phyloP scores from a whole-genome alignment of 2,113 vertebrate genomes.

The Calidris pygmaea region DNA sequence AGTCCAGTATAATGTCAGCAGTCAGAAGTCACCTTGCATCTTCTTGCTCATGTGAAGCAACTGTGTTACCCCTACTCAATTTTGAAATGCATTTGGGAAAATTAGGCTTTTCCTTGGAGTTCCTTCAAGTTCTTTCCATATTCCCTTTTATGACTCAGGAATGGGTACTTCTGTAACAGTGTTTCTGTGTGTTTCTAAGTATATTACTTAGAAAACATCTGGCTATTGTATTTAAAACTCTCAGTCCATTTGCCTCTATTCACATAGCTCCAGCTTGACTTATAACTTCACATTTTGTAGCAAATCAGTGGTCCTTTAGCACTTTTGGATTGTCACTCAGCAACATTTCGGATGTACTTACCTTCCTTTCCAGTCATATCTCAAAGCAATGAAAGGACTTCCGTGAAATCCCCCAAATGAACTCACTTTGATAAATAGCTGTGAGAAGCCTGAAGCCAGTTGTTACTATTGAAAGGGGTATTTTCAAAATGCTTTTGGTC shows the following conservation, averaged over 20 bases:
- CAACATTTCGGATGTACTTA: background rate
- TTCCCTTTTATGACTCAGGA: background rate
- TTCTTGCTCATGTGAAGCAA: background rate
- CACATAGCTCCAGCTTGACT: background rate
- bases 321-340: background rate
- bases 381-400: background rate
- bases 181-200: background rate
- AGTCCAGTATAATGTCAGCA: background rate
- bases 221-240: background rate
- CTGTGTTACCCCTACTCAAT: background rate
- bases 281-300: background rate
- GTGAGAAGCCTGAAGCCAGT: background rate
- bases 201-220: background rate
- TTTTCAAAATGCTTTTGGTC: background rate
- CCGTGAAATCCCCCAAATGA: background rate
- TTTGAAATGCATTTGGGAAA: background rate
- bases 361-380: background rate
- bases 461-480: background rate
- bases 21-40: background rate
- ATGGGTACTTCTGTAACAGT: background rate
- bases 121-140: background rate
- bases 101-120: background rate
- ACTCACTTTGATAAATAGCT: background rate
- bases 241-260: background rate
- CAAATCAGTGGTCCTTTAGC: background rate